Base-by-base conservation (phyloP, 2,888 invertebrate species). In the Lymantria dispar region DNA sequence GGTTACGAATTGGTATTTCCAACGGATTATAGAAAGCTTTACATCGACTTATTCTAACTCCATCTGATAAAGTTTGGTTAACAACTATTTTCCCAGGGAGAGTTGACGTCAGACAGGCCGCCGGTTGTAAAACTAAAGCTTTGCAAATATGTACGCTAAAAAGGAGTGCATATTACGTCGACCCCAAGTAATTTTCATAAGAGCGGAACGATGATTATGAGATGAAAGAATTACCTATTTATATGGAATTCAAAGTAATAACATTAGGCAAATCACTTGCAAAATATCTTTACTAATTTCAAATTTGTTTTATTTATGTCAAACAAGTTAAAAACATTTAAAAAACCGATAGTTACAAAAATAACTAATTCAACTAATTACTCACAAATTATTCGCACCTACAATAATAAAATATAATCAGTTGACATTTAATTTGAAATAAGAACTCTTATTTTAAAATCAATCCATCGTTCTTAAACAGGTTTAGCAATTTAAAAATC, bases 331-430 rank as follows among this genome's bases (percentile, higher is more conserved):
- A 33, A 8, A 10, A 10, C 33, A 33, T 10, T 33, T 33, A 33
- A 33, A 33, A 7, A 33, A 33, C 15, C 15, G 40, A 1, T 40
- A 13, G 13, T 1, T 14, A 8, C 12, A 52, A 3, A 29, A 52
- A 40, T 60, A 60, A 55, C 50, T 31, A 54, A 63, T 59, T 59
- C 12, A 33, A 47, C 54, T 53, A 68, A 68, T 68, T 64, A 54
- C 53, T 45, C 22, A 12, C 42, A 40, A 54, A 64, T 64, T 56
- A 56, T 53, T 66, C 52, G 58, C 63, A 65, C 52, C 13, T 46
- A 39, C 31, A 22, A 45, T 12, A 48, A 55, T 41, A 47, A 57
- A 57, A 40, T 10, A 47, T 46, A 54, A 49, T 45, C 33, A 48
- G 47, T 45, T 57, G 43, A 52, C 55, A 65, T 51, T 56, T n/a